A percentile compares a stretch with the other conserved stretches of the same genome.
Evolutionary conservation across 2,888 invertebrate species (phyloP).

Genomic region (Lepidocyrtoides sp.): DNA sequence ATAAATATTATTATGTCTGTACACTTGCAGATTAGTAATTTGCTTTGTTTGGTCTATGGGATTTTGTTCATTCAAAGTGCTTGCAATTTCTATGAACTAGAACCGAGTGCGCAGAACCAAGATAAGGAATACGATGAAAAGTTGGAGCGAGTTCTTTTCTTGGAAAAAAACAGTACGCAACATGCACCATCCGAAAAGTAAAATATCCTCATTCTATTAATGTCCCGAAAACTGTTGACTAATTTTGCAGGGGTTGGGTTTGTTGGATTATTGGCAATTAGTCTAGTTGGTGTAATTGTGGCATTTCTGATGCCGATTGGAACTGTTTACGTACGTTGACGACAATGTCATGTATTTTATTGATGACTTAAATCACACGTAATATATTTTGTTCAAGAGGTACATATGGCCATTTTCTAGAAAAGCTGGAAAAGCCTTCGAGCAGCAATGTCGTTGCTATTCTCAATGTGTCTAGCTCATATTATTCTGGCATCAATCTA

Average conservation of each 20-base stretch:
- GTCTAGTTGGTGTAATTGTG: constrained; percentile 37
- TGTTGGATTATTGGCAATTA: constrained; percentile 62
- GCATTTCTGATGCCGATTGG: constrained; percentile 67
- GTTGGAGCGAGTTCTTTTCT: constrained; percentile 26
- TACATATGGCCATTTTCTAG: too few relatives aligned
- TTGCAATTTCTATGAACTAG: constrained; percentile 43
- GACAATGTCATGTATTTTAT: not conserved
- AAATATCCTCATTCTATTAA: too few relatives aligned
- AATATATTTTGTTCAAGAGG: too few relatives aligned
- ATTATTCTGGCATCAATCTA: constrained; percentile 31
- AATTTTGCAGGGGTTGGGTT: constrained; percentile 63
- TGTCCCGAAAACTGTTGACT: too few relatives aligned
- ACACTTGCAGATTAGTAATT: constrained; percentile 51
- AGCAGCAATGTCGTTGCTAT: constrained; percentile 57
- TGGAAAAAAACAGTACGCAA: constrained; percentile 53
- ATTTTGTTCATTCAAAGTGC: constrained; percentile 47
- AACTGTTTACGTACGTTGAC: constrained; percentile 44
- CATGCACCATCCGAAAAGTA: too few relatives aligned
- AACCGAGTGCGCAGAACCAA: not conserved
- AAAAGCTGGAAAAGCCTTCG: constrained; percentile 69
- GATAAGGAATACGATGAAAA: constrained; percentile 48
- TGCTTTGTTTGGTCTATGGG: constrained; percentile 28
- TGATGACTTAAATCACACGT: too few relatives aligned
- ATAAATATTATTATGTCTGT: too few relatives aligned
- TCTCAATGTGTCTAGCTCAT: constrained; percentile 53